These are phyloP conservation scores for Pantelozetes paolii DNA, from an alignment of 2,888 invertebrate genomes.

Conservation along the genomic window DNA sequence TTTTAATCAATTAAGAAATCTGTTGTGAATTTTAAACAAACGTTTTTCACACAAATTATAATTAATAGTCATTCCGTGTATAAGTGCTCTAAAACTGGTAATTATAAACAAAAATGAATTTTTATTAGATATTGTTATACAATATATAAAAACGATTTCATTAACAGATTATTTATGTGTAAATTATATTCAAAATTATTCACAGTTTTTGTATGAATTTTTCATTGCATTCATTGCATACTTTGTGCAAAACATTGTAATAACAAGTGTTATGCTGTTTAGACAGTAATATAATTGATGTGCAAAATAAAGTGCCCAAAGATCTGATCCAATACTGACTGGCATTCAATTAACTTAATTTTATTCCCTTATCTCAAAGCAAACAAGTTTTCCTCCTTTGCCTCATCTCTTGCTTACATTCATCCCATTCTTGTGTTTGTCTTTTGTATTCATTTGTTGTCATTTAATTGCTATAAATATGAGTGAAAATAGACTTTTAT, in stretches of 20 bases:
- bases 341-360: neutral
- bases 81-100: neutral
- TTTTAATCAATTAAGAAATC: conserved; percentile 1
- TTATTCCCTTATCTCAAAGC: neutral
- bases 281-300: too few relatives aligned
- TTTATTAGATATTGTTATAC: neutral
- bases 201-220: neutral
- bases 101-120: neutral
- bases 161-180: conserved; percentile 17
- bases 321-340: neutral
- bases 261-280: too few relatives aligned
- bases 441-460: neutral
- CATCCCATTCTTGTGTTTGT: neutral
- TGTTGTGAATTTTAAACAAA: neutral
- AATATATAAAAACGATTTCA: neutral
- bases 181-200: neutral
- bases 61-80: neutral
- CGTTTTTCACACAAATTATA: neutral
- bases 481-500: too few relatives aligned
- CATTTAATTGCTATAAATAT: too few relatives aligned
- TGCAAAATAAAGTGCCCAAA: neutral
- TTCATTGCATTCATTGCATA: too few relatives aligned
- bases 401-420: neutral
- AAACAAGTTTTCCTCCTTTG: neutral
- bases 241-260: too few relatives aligned